phyloP scores from a whole-genome alignment of 2,797 vertebrate species.

The Champsocephalus gunnari region DNA sequence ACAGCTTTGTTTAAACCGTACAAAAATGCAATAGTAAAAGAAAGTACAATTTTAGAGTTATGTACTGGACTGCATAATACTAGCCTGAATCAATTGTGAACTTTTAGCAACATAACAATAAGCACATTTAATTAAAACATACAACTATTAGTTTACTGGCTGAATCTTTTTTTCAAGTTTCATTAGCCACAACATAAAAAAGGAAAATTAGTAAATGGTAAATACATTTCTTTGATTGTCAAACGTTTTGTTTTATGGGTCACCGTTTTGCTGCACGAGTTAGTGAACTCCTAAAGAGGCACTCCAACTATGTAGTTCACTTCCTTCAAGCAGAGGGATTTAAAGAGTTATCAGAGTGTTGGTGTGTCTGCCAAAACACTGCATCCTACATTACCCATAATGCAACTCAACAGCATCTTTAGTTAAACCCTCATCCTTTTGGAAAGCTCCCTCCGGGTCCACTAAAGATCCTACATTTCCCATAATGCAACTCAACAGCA shows the following conservation, averaged over 20 bases:
- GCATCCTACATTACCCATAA: too few relatives aligned
- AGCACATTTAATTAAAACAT: too few relatives aligned
- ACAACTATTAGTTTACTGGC: too few relatives aligned
- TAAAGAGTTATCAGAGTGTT: neutral
- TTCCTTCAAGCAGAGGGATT: too few relatives aligned
- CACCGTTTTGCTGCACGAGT: neutral
- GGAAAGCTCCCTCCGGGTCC: too few relatives aligned
- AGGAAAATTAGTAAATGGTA: neutral
- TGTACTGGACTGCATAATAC: neutral
- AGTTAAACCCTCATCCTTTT: too few relatives aligned
- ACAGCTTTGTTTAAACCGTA: rapidly evolving
- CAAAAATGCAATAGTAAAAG: neutral
- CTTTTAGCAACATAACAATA: too few relatives aligned
- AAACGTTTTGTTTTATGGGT: neutral
- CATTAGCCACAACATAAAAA: neutral
- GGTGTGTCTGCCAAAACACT: too few relatives aligned
- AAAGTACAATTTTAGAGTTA: neutral
- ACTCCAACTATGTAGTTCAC: neutral
- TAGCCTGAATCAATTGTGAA: neutral
- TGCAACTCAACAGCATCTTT: too few relatives aligned
- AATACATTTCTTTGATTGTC: neutral
- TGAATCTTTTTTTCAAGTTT: neutral
- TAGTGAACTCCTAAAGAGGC: neutral
- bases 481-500: too few relatives aligned
- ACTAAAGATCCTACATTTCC: too few relatives aligned